Percentiles rank a stretch among this genome's conserved stretches.
phyloP scores from a whole-genome alignment of 2,888 invertebrate genomes.

The Dusona sp. region DNA sequence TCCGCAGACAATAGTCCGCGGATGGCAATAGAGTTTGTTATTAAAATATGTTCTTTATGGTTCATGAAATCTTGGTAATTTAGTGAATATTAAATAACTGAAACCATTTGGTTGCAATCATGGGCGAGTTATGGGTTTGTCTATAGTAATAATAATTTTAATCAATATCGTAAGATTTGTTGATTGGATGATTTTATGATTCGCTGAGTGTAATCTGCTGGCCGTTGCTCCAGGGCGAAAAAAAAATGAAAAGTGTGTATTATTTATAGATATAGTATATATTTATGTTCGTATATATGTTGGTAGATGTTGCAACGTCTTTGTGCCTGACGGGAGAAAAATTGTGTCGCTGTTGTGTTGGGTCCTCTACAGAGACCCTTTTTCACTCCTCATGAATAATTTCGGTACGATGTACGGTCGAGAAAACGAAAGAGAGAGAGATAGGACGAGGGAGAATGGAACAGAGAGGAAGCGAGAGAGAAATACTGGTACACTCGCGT shows the following conservation, averaged over 20 bases:
- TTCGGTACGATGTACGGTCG: conserved; percentile 58
- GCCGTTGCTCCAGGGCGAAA: not conserved
- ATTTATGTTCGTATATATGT: not conserved
- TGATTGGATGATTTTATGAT: conserved; percentile 11
- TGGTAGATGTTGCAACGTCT: conserved; percentile 18
- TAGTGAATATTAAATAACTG: not conserved
- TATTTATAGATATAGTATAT: not conserved
- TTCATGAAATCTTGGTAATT: not conserved
- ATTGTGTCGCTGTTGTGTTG: conserved; percentile 24
- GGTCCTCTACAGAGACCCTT: conserved; percentile 27
- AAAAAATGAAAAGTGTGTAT: not conserved
- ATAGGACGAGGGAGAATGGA: conserved; percentile 22
- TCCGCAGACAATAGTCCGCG: no score
- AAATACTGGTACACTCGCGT: conserved; percentile 48
- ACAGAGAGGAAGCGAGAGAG: conserved; percentile 13
- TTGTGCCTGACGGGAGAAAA: conserved; percentile 50
- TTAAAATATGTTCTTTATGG: not conserved
- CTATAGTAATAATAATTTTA: not conserved
- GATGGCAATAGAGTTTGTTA: no score
- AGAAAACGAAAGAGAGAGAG: conserved; percentile 47
- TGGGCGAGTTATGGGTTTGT: not conserved
- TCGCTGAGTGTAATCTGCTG: not conserved
- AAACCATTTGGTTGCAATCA: not conserved
- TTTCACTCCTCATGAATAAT: conserved; percentile 63
- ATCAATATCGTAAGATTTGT: conserved; percentile 10